Base-by-base conservation (phyloP, 2,113 vertebrate genomes). In the Melanotaenia duboulayi region DNA sequence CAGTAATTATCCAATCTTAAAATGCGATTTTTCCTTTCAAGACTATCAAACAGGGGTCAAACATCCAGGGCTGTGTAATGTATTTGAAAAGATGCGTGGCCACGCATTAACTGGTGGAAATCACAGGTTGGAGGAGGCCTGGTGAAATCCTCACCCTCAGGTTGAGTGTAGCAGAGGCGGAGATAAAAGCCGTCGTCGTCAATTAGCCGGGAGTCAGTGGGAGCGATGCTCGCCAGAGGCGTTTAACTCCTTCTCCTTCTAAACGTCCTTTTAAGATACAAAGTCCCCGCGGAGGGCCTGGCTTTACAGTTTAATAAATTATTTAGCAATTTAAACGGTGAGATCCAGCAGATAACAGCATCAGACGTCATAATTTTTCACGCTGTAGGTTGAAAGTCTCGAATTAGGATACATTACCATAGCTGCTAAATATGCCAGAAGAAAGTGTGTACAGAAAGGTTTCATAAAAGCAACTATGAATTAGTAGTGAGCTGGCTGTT, bases 311-410 rank as follows among this genome's bases (percentile, higher is more conserved):
- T 86, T 90, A 86, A 94, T 94, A 91, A 90, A 94, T 94, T 91
- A 94, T 94, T 94, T 92, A 94, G 86, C 89, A 65, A 87, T 91
- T 94, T 94, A 91, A 91, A 92, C 86, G 85, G 73, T 82, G 74
- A 90, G 87, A 92, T 91, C 71, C 79, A 10, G 60, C 84, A 84
- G 90, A 92, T 91, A 92, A 81, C 70, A 58, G 82, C 78, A 60
- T 69, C 75, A 80, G 68, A 79, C 78, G 70, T 80, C 78, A 81
- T 19, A 63, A 70, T 91, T 89, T 67, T 80, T 23, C 84, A 83
- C 83, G 83, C 85, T 67, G 71, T 80, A 32, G 58, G 73, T 46
- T 40, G 48, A 71, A 81, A 67, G 66, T 52, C 77, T 74, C 59
- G 71, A 51, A 65, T 78, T 65, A 67, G 14, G 71, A 22, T 12